Conservation (phyloP, 2,113 vertebrate genomes). For the Triplophysa rosa region DNA sequence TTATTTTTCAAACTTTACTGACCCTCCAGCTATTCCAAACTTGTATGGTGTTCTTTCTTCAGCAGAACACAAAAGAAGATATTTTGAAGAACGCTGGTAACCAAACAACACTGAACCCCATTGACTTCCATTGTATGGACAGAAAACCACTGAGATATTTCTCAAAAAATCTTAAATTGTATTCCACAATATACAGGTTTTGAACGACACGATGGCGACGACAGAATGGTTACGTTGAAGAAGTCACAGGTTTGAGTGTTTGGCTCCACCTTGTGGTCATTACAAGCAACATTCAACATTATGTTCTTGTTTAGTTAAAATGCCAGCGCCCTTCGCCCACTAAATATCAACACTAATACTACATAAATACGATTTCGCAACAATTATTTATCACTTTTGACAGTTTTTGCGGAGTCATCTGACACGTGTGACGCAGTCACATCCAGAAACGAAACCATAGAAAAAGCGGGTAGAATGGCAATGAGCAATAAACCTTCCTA, state of each 20-base stretch:
- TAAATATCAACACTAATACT: neutral
- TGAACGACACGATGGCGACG: neutral
- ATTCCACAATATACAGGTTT: no score
- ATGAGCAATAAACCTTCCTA: neutral
- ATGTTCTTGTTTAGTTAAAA: neutral
- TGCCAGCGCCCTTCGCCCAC: neutral
- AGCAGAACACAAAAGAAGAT: no score
- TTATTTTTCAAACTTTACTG: no score
- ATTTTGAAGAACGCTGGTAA: no score
- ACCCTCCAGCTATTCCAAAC: no score
- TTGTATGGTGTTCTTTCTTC: no score
- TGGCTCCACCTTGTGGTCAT: conserved; percentile 21
- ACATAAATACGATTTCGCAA: neutral
- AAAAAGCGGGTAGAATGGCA: neutral
- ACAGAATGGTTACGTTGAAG: neutral
- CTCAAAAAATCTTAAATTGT: no score
- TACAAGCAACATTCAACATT: neutral
- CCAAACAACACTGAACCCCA: no score
- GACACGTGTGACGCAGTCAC: neutral
- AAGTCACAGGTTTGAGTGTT: neutral
- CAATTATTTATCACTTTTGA: neutral
- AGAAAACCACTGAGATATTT: no score
- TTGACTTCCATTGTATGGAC: no score
- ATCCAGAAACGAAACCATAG: neutral
- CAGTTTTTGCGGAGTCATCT: neutral